Conservation (phyloP, 2,797 vertebrate genomes). For the Adelosebastes latens region DNA sequence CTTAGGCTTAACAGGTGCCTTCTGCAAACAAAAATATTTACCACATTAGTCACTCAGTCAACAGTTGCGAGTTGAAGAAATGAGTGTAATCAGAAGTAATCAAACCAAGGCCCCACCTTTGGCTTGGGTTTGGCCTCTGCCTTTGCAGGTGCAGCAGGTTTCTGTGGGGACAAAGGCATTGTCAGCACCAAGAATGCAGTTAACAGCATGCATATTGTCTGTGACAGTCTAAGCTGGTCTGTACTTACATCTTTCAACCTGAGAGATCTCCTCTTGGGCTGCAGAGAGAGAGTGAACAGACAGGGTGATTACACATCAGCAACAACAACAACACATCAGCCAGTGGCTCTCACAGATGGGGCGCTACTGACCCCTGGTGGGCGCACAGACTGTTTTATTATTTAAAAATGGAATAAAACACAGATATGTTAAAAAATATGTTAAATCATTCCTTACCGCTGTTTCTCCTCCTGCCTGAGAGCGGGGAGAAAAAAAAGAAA, state of each 20-base stretch:
- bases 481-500: not conserved
- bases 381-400: not conserved
- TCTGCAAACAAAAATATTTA: slow-evolving; percentile 60
- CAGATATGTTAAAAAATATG: not conserved
- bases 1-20: slow-evolving; percentile 81
- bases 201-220: not conserved
- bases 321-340: not conserved
- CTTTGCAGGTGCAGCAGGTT: slow-evolving; percentile 83
- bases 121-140: slow-evolving; percentile 90
- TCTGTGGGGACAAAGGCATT: slow-evolving; percentile 70
- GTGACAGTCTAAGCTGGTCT: not conserved
- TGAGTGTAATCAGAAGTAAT: not conserved
- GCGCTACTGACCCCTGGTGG: slow-evolving; percentile 71
- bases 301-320: slow-evolving; percentile 2
- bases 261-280: slow-evolving; percentile 91
- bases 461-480: slow-evolving; percentile 69
- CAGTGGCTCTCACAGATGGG: not conserved
- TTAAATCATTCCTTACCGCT: slow-evolving; percentile 64
- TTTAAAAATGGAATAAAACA: not conserved
- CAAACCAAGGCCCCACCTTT: slow-evolving; percentile 65
- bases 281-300: slow-evolving; percentile 26
- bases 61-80: not conserved
- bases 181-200: not conserved
- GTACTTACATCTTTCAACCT: slow-evolving; percentile 90
- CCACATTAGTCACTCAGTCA: not conserved